phyloP scores from a whole-genome alignment of 2,113 vertebrate species.

The Brienomyrus brachyistius region DNA sequence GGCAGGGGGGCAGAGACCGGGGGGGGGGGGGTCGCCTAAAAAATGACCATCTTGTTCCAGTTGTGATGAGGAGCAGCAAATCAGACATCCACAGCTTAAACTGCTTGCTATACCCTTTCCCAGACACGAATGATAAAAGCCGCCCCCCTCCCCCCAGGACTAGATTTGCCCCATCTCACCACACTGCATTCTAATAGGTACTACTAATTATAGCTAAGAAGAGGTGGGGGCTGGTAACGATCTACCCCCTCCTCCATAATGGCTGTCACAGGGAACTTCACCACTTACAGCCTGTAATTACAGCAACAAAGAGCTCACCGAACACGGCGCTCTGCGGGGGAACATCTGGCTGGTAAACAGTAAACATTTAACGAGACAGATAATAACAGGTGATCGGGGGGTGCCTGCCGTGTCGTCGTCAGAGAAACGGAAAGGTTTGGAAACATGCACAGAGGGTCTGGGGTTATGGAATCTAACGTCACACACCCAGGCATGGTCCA shows the following conservation, averaged over 20 bases:
- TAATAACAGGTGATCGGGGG: background rate
- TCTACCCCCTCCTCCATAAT: slow-evolving; percentile 42
- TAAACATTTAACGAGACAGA: slow-evolving; percentile 13
- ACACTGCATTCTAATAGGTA: slow-evolving; percentile 55
- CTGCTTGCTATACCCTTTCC: slow-evolving; percentile 75
- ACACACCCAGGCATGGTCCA: background rate
- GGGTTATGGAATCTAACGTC: background rate
- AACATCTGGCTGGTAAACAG: slow-evolving; percentile 24
- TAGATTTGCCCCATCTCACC: slow-evolving; percentile 65
- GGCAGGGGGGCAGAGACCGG: slow-evolving; percentile 49
- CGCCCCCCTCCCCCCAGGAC: background rate
- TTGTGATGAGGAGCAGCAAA: slow-evolving; percentile 66
- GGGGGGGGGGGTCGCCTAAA: slow-evolving; percentile 34
- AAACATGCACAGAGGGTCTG: background rate
- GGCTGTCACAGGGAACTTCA: background rate
- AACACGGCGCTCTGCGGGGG: background rate
- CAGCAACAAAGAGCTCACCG: slow-evolving; percentile 5
- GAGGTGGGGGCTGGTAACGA: slow-evolving; percentile 48
- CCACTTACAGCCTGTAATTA: slow-evolving; percentile 28
- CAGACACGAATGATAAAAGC: slow-evolving; percentile 63
- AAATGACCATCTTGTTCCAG: slow-evolving; percentile 56
- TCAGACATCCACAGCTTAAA: slow-evolving; percentile 56
- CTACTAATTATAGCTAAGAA: slow-evolving; percentile 48
- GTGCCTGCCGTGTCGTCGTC: background rate
- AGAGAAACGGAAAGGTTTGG: slow-evolving; percentile 4